phyloP scores from a whole-genome alignment of 2,113 vertebrate species.

The Chaetodon auriga region DNA sequence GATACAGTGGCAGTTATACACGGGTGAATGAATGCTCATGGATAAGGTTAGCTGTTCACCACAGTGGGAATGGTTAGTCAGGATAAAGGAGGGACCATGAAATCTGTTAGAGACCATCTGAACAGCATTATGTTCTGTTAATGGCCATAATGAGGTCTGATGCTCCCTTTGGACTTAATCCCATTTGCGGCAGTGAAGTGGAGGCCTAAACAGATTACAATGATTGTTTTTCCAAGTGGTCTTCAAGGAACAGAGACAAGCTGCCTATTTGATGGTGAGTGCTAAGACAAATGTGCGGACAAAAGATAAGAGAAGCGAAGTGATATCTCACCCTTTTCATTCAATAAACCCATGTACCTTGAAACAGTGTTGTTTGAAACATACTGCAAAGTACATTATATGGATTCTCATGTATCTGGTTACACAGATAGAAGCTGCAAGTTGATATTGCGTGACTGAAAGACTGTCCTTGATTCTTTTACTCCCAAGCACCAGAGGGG shows the following conservation, averaged over 20 bases:
- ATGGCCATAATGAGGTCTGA: slow-evolving; percentile 50
- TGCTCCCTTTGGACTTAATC: slow-evolving; percentile 60
- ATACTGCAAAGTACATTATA: slow-evolving; percentile 10
- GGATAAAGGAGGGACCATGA: slow-evolving; percentile 7
- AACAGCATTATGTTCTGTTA: slow-evolving; percentile 45
- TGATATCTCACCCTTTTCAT: slow-evolving; percentile 11
- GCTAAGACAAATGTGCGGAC: slow-evolving; percentile 36
- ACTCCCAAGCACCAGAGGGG: neutral
- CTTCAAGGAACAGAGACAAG: slow-evolving; percentile 21
- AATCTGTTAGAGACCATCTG: slow-evolving; percentile 21
- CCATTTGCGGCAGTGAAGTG: slow-evolving; percentile 50
- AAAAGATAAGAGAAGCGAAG: slow-evolving; percentile 30
- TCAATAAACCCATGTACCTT: neutral
- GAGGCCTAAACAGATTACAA: slow-evolving; percentile 60
- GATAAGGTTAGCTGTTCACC: neutral
- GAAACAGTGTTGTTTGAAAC: neutral
- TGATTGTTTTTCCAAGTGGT: slow-evolving; percentile 55
- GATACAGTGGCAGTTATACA: neutral
- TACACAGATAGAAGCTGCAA: neutral
- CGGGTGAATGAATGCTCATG: neutral
- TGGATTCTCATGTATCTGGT: neutral
- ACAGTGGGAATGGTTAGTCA: neutral
- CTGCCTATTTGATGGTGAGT: slow-evolving; percentile 7
- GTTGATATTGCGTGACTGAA: neutral
- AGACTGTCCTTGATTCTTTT: slow-evolving; percentile 11